phyloP scores from a whole-genome alignment of 2,113 vertebrate species.

The Enhydra lutris region DNA sequence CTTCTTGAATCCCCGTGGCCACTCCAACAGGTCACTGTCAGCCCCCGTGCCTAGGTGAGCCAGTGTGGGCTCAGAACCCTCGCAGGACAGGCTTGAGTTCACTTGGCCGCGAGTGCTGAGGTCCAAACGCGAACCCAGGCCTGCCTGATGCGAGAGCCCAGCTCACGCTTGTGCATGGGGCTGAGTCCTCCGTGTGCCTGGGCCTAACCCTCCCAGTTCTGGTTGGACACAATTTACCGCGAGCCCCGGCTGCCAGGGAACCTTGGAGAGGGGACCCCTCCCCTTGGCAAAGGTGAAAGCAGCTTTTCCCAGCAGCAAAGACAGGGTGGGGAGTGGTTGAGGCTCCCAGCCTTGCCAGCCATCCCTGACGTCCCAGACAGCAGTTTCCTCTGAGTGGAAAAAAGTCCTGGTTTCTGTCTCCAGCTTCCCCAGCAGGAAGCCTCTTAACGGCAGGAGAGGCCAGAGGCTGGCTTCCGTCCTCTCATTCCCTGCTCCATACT shows the following conservation, averaged over 20 bases:
- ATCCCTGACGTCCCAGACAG: not conserved
- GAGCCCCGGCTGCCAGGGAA: not conserved
- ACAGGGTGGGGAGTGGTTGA: not conserved
- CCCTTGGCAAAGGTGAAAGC: not conserved
- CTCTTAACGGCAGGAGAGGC: not conserved
- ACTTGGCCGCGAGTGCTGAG: not conserved
- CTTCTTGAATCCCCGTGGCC: not conserved
- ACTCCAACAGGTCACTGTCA: not conserved
- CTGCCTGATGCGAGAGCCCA: not conserved
- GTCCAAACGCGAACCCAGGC: not conserved
- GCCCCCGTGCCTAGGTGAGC: not conserved
- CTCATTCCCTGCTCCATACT: not conserved
- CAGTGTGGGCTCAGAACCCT: not conserved
- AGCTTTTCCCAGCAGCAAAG: not conserved
- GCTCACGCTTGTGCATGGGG: not conserved
- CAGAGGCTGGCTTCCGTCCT: not conserved
- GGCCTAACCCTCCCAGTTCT: not conserved
- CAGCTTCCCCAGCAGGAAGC: not conserved
- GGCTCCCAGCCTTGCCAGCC: not conserved
- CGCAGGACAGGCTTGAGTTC: not conserved
- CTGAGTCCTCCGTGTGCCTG: not conserved
- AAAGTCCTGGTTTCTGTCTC: not conserved
- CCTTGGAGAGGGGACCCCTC: not conserved
- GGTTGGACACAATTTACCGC: not conserved
- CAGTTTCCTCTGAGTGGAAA: not conserved